These are phyloP conservation scores for Oreochromis aureus DNA, from an alignment of 2,113 vertebrate species.

Conservation along the genomic window DNA sequence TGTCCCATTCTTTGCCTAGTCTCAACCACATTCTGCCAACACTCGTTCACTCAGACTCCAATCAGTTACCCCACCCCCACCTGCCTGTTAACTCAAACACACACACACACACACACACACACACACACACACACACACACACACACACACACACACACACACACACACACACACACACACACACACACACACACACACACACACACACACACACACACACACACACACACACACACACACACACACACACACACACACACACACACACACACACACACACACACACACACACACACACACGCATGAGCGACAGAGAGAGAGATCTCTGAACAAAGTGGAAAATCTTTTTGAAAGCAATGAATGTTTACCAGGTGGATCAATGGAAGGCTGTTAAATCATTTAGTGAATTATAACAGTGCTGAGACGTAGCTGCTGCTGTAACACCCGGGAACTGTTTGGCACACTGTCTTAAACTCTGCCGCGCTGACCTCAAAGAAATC, in stretches of 20 bases:
- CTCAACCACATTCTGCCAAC: constrained; percentile 48
- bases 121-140: constrained; percentile 29
- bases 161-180: constrained; percentile 24
- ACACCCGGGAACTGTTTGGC: background rate
- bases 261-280: constrained; percentile 23
- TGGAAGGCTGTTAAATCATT: constrained; percentile 50
- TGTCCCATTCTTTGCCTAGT: constrained; percentile 29
- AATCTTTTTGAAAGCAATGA: constrained; percentile 52
- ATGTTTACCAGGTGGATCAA: constrained; percentile 60
- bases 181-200: constrained; percentile 19
- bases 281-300: constrained; percentile 15
- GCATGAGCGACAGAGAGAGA: background rate
- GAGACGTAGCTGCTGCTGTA: background rate
- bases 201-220: constrained; percentile 13
- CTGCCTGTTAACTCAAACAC: constrained; percentile 43
- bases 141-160: constrained; percentile 13
- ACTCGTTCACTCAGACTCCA: constrained; percentile 24
- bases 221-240: constrained; percentile 24
- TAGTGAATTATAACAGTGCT: constrained; percentile 22
- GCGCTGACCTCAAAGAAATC: background rate
- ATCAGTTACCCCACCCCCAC: constrained; percentile 55
- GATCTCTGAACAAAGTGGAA: constrained; percentile 33
- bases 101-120: too few relatives aligned
- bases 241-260: constrained; percentile 19
- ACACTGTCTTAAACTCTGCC: background rate